These are phyloP conservation scores for Orthonyx spaldingii DNA, from an alignment of 2,113 vertebrate species.

Conservation along the genomic window DNA sequence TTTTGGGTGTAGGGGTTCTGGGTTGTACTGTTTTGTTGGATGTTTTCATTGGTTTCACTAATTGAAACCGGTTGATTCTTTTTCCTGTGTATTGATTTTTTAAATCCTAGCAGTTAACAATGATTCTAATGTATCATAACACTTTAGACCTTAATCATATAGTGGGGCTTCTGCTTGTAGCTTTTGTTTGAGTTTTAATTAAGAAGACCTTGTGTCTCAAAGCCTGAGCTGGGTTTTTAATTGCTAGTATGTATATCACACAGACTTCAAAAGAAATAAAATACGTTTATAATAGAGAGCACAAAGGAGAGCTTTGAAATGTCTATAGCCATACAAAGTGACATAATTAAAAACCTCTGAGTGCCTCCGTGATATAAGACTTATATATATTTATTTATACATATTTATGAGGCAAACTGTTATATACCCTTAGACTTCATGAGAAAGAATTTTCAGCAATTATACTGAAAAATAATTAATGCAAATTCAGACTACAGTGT, in stretches of 20 bases:
- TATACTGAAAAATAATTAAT: constrained; percentile 54
- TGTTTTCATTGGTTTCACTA: constrained; percentile 73
- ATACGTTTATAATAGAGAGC: constrained; percentile 88
- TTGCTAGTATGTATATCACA: constrained; percentile 93
- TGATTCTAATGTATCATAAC: constrained; percentile 88
- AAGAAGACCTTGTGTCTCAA: constrained; percentile 88
- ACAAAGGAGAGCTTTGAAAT: constrained; percentile 91
- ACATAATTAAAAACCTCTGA: constrained; percentile 91
- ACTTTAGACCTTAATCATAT: constrained; percentile 91
- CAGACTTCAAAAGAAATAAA: constrained; percentile 92
- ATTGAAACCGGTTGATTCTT: constrained; percentile 80
- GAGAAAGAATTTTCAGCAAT: constrained; percentile 42
- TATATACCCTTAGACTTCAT: constrained; percentile 32
- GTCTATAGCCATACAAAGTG: constrained; percentile 87
- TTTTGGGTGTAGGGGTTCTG: constrained; percentile 9
- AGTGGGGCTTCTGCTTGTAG: constrained; percentile 80
- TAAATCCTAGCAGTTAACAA: constrained; percentile 87
- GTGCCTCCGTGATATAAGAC: constrained; percentile 80
- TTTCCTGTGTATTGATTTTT: constrained; percentile 85
- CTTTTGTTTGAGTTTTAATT: constrained; percentile 98
- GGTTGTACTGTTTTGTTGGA: constrained; percentile 8
- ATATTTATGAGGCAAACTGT: constrained; percentile 66
- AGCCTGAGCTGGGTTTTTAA: constrained; percentile 88
- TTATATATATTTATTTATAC: constrained; percentile 69
- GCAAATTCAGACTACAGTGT: not conserved